phyloP scores from a whole-genome alignment of 2,797 vertebrate genomes.

The Geotria australis region DNA sequence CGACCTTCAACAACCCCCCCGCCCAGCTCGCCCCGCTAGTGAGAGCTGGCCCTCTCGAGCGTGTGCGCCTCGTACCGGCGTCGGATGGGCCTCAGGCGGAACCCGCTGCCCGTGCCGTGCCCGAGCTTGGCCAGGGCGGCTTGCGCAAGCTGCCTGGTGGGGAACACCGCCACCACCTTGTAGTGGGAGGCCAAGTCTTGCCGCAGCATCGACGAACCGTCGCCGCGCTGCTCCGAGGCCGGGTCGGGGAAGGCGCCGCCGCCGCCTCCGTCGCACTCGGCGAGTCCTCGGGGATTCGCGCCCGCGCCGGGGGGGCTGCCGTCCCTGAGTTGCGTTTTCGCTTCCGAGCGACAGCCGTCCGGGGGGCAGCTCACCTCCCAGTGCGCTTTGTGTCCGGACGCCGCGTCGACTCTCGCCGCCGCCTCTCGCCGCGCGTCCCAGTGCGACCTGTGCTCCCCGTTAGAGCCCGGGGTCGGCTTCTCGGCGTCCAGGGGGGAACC shows the following conservation, averaged over 20 bases:
- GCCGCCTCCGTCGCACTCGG: no score
- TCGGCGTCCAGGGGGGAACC: no score
- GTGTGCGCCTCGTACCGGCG: neutral
- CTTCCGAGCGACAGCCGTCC: neutral
- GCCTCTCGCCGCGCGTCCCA: no score
- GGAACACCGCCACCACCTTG: neutral
- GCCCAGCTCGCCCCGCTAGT: neutral
- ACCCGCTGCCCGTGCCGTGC: neutral
- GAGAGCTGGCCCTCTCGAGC: neutral
- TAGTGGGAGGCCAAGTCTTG: no score
- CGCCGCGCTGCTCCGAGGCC: neutral
- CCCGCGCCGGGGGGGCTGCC: neutral
- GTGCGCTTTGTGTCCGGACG: neutral
- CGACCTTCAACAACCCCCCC: no score
- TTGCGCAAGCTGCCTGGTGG: neutral
- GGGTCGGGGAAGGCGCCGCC: no score
- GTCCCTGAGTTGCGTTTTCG: no score
- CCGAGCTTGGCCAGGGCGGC: neutral
- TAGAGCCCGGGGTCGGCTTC: no score
- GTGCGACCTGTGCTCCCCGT: no score
- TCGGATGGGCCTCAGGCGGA: neutral
- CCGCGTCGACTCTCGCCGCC: neutral
- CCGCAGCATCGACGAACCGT: neutral
- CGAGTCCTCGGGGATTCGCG: no score
- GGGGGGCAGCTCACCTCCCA: neutral